phyloP scores from a whole-genome alignment of 2,888 invertebrate genomes.

The Drosophila emarginata region DNA sequence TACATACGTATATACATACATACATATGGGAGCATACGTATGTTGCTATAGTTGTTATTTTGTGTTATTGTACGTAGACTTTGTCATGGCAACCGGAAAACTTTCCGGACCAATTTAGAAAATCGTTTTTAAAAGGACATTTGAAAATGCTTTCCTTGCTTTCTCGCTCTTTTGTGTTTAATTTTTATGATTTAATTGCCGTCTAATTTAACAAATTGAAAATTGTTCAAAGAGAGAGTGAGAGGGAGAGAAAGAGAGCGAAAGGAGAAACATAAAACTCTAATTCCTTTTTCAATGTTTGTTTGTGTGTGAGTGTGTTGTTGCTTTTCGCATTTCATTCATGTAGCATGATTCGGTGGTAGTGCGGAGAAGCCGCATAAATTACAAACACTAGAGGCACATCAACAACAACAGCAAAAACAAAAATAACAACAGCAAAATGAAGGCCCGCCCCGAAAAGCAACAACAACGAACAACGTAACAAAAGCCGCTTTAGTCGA shows the following conservation, averaged over 20 bases:
- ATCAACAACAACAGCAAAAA: constrained; percentile 41
- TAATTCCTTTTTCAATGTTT: not conserved
- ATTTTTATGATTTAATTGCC: constrained; percentile 41
- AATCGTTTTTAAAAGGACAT: constrained; percentile 40
- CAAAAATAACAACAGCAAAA: constrained; percentile 56
- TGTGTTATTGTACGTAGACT: constrained; percentile 37
- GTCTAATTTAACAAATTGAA: constrained; percentile 48
- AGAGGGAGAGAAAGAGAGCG: not conserved
- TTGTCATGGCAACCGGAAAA: constrained; percentile 48
- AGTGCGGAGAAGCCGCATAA: constrained; percentile 71
- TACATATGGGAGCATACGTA: not conserved
- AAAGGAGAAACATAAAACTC: not conserved
- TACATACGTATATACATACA: constrained; percentile 6
- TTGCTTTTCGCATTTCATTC: constrained; percentile 6
- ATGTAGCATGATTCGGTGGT: constrained; percentile 6
- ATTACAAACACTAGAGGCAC: constrained; percentile 66
- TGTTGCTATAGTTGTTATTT: constrained; percentile 43
- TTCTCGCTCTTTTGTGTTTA: constrained; percentile 15
- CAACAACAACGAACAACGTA: constrained; percentile 41
- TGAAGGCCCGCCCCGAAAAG: constrained; percentile 39
- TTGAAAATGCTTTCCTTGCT: constrained; percentile 20
- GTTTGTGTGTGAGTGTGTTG: not conserved
- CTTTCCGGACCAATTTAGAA: constrained; percentile 33
- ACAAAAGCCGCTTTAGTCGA: constrained; percentile 66
- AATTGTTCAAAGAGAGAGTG: constrained; percentile 8